Conservation (phyloP, 2,797 vertebrate genomes). For the Gadopsis bispinosus region DNA sequence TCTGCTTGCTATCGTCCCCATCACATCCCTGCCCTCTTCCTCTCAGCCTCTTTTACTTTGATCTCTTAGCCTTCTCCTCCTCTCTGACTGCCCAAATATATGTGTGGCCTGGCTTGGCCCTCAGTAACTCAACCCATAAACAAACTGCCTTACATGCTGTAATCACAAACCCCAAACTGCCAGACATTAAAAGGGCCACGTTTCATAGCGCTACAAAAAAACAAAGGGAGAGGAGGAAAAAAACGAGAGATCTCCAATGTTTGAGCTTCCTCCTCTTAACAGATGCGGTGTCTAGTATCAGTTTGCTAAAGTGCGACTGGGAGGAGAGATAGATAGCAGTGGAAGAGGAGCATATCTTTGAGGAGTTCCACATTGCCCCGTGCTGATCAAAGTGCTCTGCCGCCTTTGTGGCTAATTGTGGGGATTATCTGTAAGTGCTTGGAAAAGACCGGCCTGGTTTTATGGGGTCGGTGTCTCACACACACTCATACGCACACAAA, state of each 20-base stretch:
- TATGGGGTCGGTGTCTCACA: constrained; percentile 71
- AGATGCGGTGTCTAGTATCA: constrained; percentile 85
- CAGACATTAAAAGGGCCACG: constrained; percentile 92
- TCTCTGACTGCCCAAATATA: constrained; percentile 87
- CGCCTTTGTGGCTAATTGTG: constrained; percentile 86
- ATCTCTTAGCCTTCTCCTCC: constrained; percentile 58
- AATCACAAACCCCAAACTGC: constrained; percentile 91
- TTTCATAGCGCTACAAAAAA: constrained; percentile 84
- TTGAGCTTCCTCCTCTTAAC: constrained; percentile 88
- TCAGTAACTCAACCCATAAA: constrained; percentile 95
- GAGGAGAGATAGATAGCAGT: constrained; percentile 68
- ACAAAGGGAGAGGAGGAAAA: constrained; percentile 29
- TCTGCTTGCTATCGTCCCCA: constrained; percentile 50
- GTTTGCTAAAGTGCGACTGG: constrained; percentile 81
- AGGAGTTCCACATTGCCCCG: constrained; percentile 81
- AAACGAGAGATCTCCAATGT: constrained; percentile 69
- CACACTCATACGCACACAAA: constrained; percentile 12
- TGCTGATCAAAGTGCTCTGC: constrained; percentile 84
- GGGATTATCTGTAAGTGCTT: constrained; percentile 86
- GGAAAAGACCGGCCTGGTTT: constrained; percentile 77
- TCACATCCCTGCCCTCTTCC: constrained; percentile 44
- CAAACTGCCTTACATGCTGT: constrained; percentile 95
- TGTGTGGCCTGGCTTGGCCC: constrained; percentile 92
- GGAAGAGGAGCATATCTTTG: constrained; percentile 76
- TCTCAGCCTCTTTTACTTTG: constrained; percentile 48